These are phyloP conservation scores for Hydrozoanthus tunicans DNA, from an alignment of 64 coral and sea anemone species.

Conservation along the genomic window DNA sequence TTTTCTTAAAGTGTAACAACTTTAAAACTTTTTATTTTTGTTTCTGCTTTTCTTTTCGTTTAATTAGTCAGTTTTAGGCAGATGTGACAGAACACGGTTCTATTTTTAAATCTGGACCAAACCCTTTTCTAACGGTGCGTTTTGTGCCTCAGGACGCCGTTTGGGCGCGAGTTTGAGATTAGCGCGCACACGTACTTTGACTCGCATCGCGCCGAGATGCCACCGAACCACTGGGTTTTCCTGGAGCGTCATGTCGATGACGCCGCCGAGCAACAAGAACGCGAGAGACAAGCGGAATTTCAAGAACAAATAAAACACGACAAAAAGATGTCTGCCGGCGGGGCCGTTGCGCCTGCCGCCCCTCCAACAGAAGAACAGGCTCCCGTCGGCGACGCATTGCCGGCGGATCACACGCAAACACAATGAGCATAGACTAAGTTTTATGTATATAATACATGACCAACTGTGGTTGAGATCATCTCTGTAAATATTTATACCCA, in stretches of 20 bases:
- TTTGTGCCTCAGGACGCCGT: slow-evolving; percentile 71
- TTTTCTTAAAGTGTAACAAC: no score
- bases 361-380: slow-evolving; percentile 14
- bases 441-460: slow-evolving; percentile 2
- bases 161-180: slow-evolving; percentile 93
- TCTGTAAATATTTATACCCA: background rate
- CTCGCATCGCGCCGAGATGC: slow-evolving; percentile 92
- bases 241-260: slow-evolving; percentile 58
- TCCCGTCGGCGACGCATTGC: background rate
- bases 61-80: no score
- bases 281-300: slow-evolving; percentile 52
- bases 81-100: no score
- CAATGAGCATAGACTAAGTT: background rate
- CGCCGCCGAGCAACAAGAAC: slow-evolving; percentile 59
- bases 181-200: slow-evolving; percentile 81
- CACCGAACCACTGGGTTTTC: slow-evolving; percentile 93
- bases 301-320: slow-evolving; percentile 47
- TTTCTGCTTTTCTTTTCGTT: no score
- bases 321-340: background rate
- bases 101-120: no score
- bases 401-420: slow-evolving; percentile 10
- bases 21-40: no score
- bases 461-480: slow-evolving; percentile 1
- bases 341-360: background rate
- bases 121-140: background rate